Percentiles rank a stretch among this genome's conserved stretches.
These are phyloP conservation scores for Euclidia mi DNA, from an alignment of 2,888 invertebrate genomes.

Conservation along the genomic window DNA sequence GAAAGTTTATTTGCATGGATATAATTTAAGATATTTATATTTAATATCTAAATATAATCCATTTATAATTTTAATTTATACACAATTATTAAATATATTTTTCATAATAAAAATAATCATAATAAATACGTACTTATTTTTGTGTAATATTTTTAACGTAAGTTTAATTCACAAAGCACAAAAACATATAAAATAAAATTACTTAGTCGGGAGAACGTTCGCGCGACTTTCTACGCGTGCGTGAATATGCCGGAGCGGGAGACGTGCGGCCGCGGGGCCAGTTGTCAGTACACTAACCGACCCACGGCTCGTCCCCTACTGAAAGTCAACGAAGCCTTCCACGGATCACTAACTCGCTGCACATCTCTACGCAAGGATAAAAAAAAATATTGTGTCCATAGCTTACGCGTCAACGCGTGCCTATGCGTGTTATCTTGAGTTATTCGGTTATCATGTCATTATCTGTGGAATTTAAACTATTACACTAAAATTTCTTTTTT, in stretches of 20 bases:
- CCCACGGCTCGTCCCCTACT: constrained; percentile 9
- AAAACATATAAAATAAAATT: constrained; percentile 29
- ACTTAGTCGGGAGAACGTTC: constrained; percentile 37
- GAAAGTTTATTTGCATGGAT: too few relatives aligned
- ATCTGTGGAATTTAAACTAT: too few relatives aligned
- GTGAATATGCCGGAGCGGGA: constrained; percentile 40
- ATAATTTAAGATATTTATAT: too few relatives aligned
- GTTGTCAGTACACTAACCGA: constrained; percentile 63
- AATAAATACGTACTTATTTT: constrained; percentile 23
- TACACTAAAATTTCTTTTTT: too few relatives aligned
- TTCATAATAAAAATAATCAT: not conserved
- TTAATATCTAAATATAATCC: too few relatives aligned
- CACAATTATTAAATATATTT: too few relatives aligned
- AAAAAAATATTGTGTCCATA: not conserved
- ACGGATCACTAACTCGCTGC: constrained; percentile 3
- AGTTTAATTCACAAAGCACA: constrained; percentile 22
- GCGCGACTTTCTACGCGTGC: constrained; percentile 67
- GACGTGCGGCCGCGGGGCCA: constrained; percentile 68
- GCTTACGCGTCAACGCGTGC: too few relatives aligned
- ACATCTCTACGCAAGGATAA: constrained; percentile 6
- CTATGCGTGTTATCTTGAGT: too few relatives aligned
- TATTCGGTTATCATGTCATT: too few relatives aligned
- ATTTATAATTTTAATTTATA: too few relatives aligned
- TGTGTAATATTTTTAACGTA: constrained; percentile 9
- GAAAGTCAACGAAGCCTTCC: constrained; percentile 35